Base-by-base conservation (phyloP, 1,140 invertebrate species). In the Bombus huntii region DNA sequence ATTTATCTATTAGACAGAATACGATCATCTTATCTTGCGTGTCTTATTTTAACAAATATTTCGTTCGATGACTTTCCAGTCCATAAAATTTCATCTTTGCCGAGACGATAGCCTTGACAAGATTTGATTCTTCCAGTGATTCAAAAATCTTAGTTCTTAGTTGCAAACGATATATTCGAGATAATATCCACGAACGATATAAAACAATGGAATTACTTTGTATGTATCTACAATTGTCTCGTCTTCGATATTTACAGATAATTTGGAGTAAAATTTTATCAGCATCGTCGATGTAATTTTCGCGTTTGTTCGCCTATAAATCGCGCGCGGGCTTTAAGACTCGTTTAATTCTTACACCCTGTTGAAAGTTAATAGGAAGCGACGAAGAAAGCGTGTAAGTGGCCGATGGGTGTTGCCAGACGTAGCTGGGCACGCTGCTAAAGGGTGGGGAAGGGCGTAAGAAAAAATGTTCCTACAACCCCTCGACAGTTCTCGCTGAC, bases 291-390 rank as follows among this genome's bases (percentile, higher is more conserved):
- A 4, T 15, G 57, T 34, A 75, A 82, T 85, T 87, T 22, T 44
- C 85, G 59, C 57, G 76, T 57, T 70, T 73, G 77, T 28, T 37
- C 68, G 28, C 22, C 68, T 57, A 81, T 86, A 89, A 90, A 89
- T 89, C 73, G 83, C 82, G 39, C 10, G 31, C 22, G 42, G 28
- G 81, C 72, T 80, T 83, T 83, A 81, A 66, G 83, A 77, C 73
- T 70, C 87, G 75, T 84, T 86, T 89, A 89, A 89, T 90, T 89
- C 85, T 90, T 87, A 89, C 89, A 89, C 88, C 89, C 89, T 84
- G 89, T 89, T 89, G 88, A 80, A 91, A 92, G 92, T 92, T 91
- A 92, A 92, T 91, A 90, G 91, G 70, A 77, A 88, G 86, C 88
- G 77, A 74, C 79, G 86, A 87, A 81, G 86, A 85, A 87, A 82